These are phyloP conservation scores for Polydrusus tereticollis DNA, from an alignment of 2,888 invertebrate genomes.

Conservation along the genomic window DNA sequence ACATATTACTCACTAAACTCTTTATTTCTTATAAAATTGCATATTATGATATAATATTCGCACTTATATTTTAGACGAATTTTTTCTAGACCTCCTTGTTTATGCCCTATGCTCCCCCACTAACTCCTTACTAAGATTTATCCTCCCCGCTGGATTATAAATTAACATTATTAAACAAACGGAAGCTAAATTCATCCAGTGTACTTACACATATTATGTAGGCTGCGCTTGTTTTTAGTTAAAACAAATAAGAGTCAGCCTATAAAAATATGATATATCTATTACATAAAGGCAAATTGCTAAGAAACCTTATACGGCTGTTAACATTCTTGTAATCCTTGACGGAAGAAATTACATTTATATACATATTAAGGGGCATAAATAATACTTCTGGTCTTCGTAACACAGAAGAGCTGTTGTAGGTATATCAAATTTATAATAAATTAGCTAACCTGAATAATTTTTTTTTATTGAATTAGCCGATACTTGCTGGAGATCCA, in stretches of 20 bases:
- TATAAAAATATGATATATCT: constrained; percentile 39
- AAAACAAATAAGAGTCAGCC: constrained; percentile 27
- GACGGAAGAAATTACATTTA: constrained; percentile 21
- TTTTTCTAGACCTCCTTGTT: too few relatives aligned
- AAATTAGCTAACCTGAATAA: too few relatives aligned
- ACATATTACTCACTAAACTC: too few relatives aligned
- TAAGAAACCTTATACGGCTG: constrained; percentile 30
- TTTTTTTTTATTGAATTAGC: too few relatives aligned
- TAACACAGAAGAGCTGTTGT: background rate
- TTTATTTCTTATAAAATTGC: too few relatives aligned
- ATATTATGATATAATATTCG: too few relatives aligned
- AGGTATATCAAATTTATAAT: background rate
- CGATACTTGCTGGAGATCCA: too few relatives aligned
- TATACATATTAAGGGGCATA: background rate
- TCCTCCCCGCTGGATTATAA: constrained; percentile 19
- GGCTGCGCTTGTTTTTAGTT: constrained; percentile 9
- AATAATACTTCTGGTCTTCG: background rate
- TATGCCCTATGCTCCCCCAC: background rate
- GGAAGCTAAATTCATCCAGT: constrained; percentile 37
- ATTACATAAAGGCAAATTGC: constrained; percentile 32
- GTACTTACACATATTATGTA: constrained; percentile 26
- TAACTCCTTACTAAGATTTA: background rate
- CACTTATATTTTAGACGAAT: too few relatives aligned
- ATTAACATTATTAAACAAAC: constrained; percentile 32
- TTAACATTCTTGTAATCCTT: constrained; percentile 37